Percentiles rank a stretch among this genome's conserved stretches.
Conservation (phyloP, 2,888 invertebrate species). For the Phortica magna region DNA sequence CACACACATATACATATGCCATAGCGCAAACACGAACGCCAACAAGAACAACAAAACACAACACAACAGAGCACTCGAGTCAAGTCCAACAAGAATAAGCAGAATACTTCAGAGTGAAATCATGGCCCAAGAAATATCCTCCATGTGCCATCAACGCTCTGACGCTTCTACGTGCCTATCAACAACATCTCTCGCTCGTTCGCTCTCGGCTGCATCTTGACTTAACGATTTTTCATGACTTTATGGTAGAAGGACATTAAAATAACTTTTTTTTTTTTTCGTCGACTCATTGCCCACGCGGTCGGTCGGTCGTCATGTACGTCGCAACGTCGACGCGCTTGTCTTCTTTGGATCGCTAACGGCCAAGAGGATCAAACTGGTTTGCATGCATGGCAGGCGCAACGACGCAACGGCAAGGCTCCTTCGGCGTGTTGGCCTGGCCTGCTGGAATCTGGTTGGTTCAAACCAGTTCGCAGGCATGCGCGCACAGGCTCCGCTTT, state of each 20-base stretch:
- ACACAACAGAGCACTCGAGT: neutral
- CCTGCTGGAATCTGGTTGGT: constrained; percentile 22
- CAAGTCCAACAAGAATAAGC: neutral
- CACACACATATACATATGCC: neutral
- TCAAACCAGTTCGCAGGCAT: constrained; percentile 26
- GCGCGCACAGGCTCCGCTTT: neutral
- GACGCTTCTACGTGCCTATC: neutral
- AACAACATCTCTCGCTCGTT: neutral
- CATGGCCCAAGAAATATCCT: constrained; percentile 18
- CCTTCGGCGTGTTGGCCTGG: constrained; percentile 3
- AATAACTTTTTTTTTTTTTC: constrained; percentile 66
- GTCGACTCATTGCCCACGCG: constrained; percentile 61
- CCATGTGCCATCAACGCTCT: neutral
- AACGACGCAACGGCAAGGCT: constrained; percentile 1
- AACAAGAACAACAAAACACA: constrained; percentile 11
- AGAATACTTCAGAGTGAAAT: neutral
- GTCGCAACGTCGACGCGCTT: neutral
- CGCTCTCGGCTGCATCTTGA: neutral
- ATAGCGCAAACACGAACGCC: neutral
- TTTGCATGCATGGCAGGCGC: constrained; percentile 27
- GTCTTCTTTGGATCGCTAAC: neutral
- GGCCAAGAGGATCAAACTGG: constrained; percentile 26
- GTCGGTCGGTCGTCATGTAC: neutral
- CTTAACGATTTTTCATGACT: constrained; percentile 67
- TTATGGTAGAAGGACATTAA: constrained; percentile 72